These are phyloP conservation scores for Campoletis raptor DNA, from an alignment of 2,888 invertebrate species.

Conservation along the genomic window DNA sequence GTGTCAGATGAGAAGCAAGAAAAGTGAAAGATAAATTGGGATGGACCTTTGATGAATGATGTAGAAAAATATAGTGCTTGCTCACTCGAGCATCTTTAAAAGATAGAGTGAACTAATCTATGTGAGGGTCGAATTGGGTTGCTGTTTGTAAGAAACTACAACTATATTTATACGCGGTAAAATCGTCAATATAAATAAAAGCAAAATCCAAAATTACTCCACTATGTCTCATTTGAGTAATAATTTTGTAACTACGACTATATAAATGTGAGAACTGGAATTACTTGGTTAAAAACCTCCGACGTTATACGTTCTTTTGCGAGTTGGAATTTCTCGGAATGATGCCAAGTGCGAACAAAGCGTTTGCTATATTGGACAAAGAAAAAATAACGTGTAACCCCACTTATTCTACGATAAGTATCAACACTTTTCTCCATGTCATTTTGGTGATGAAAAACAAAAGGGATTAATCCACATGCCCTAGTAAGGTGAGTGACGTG, in stretches of 20 bases:
- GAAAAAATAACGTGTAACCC: background rate
- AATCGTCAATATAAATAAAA: background rate
- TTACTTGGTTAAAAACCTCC: background rate
- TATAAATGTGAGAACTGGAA: background rate
- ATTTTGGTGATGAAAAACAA: background rate
- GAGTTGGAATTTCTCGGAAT: background rate
- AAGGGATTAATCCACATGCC: background rate
- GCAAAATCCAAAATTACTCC: background rate
- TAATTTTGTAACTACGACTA: background rate
- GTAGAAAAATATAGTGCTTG: slow-evolving; percentile 76
- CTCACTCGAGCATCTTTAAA: slow-evolving; percentile 38
- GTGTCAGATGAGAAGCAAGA: slow-evolving; percentile 50
- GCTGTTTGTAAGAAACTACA: background rate
- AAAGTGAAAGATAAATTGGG: slow-evolving; percentile 56
- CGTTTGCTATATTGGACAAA: background rate
- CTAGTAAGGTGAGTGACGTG: background rate
- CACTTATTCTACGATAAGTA: background rate
- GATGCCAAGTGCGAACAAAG: background rate
- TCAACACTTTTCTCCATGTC: background rate
- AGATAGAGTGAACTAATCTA: slow-evolving; percentile 13
- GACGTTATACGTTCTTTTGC: background rate
- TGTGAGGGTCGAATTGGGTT: background rate
- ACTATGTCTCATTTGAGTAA: background rate
- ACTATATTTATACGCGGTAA: background rate
- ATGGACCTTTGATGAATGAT: slow-evolving; percentile 77